phyloP scores from a whole-genome alignment of 2,113 vertebrate species.

The Mesocricetus auratus region DNA sequence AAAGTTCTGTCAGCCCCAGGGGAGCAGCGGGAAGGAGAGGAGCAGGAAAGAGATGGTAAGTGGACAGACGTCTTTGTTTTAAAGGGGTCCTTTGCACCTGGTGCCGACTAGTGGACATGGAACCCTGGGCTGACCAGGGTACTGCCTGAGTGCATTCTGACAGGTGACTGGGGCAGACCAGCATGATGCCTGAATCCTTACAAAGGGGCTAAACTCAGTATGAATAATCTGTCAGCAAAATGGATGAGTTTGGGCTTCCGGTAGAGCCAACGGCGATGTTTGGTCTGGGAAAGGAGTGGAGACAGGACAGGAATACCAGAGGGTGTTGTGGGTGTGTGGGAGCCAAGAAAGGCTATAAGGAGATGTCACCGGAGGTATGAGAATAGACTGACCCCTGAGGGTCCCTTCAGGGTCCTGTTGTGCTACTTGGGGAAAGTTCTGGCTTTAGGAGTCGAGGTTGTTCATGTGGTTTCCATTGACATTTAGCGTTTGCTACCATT shows the following conservation, averaged over 20 bases:
- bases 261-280: background rate
- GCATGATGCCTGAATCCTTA: too few relatives aligned
- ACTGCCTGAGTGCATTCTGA: too few relatives aligned
- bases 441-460: background rate
- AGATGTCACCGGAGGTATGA: background rate
- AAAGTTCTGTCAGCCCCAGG: too few relatives aligned
- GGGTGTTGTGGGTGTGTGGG: background rate
- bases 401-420: background rate
- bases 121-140: too few relatives aligned
- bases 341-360: background rate
- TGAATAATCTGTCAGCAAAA: background rate
- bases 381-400: background rate
- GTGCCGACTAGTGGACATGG: too few relatives aligned
- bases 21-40: too few relatives aligned
- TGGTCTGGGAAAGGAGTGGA: rapidly evolving
- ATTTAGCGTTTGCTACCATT: background rate
- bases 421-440: background rate
- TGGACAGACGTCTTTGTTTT: too few relatives aligned
- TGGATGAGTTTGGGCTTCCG: background rate
- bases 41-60: too few relatives aligned
- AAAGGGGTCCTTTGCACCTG: too few relatives aligned
- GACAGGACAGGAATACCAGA: background rate
- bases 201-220: background rate
- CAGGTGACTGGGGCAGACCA: too few relatives aligned
- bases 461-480: background rate